Base-by-base conservation (phyloP, 2,888 invertebrate species). In the Thereva unica region DNA sequence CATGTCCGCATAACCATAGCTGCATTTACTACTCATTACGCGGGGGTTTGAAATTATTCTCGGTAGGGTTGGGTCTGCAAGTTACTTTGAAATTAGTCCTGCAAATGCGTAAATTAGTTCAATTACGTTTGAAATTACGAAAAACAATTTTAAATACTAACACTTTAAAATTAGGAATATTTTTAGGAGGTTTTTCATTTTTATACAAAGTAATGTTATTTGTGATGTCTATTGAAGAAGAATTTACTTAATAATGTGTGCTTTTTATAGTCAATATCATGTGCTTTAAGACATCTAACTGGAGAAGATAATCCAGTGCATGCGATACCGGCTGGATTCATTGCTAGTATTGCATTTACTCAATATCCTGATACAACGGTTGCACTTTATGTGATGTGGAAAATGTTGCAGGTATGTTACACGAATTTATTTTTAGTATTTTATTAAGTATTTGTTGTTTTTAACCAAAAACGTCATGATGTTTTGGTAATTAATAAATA, bases 321-420 rank as follows among this genome's bases (percentile, higher is more conserved):
- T 77, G 90, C 90, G 0, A 78, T 90, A 72, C 85, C 89, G 44
- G 89, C 91, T 5, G 91, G 90, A 12, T 79, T 90, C 64, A 72
- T 90, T 10, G 89, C 90, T 4, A 90, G 91, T 49, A 77, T 86
- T 55, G 84, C 89, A 42, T 91, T 93, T 82, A 81, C 84, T 37
- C 86, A 87, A 72, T 92, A 89, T 79, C 90, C 90, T 41, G 90
- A 89, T 74, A 87, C 87, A 49, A 89, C 91, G 0, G 84, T 93
- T 59, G 88, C 92, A n/a, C 83, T 93, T 38, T 93, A 93, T 78
- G 85, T 90, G 5, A 85, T 91, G 81, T 92, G 92, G 89, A 93
- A 93, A 82, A 85, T 88, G 53, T 82, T 91, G 47, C 93, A 93
- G 84, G 92, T 91, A 77, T 63, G 73, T 67, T 4, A 1, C 9